Conservation (phyloP, 2,888 invertebrate genomes). For the Tipula unca region DNA sequence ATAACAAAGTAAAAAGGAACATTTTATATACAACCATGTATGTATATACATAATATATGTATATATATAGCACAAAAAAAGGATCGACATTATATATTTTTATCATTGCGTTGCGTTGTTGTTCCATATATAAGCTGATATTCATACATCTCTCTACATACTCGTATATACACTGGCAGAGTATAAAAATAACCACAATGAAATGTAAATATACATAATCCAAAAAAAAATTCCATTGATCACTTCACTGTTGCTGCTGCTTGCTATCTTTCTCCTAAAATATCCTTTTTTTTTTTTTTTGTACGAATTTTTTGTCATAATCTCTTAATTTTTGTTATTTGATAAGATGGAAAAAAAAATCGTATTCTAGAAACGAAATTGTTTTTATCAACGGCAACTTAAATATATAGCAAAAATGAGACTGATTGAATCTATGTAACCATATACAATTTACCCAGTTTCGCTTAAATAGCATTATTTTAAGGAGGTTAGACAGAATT, state of each 20-base stretch:
- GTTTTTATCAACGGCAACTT: not conserved
- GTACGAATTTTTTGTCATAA: not conserved
- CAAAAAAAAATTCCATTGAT: not conserved
- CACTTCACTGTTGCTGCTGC: not conserved
- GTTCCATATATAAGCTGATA: not conserved
- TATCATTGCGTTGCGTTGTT: not conserved
- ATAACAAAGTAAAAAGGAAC: constrained; percentile 10
- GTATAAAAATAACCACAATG: not conserved
- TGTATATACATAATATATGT: not conserved
- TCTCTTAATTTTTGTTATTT: not conserved
- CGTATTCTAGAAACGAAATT: not conserved
- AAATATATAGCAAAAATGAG: not conserved
- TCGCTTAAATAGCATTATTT: not conserved
- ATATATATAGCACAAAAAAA: not conserved
- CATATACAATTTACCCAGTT: not conserved
- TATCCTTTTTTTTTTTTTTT: not conserved
- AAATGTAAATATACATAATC: not conserved
- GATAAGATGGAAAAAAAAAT: not conserved
- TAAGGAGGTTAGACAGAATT: not conserved
- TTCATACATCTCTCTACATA: no score
- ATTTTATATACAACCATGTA: not conserved
- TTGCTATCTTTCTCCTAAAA: not conserved
- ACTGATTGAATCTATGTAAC: not conserved
- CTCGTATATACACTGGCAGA: not conserved
- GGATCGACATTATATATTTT: not conserved